These are phyloP conservation scores for Micronycteris hirsuta DNA, from an alignment of 2,113 vertebrate species.

Conservation along the genomic window DNA sequence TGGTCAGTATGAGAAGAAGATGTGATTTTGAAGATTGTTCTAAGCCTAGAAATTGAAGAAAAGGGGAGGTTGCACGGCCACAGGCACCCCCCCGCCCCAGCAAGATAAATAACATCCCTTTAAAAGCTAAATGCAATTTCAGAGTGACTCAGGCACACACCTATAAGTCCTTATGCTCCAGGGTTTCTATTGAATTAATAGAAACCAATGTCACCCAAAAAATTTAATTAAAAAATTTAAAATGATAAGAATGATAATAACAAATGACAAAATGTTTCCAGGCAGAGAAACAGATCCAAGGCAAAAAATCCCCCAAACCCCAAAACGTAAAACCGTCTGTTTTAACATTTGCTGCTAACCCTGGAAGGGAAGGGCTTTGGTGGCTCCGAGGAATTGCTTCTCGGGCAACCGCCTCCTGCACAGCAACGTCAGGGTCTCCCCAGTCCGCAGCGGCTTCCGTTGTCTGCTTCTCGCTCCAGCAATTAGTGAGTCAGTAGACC, in stretches of 20 bases:
- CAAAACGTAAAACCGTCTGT: neutral
- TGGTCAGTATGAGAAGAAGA: neutral
- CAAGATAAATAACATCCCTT: neutral
- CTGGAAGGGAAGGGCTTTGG: neutral
- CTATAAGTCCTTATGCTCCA: neutral
- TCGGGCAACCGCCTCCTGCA: accelerated
- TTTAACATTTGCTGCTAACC: neutral
- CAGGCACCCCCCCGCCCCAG: neutral
- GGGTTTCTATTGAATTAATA: neutral
- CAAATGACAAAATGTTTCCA: neutral
- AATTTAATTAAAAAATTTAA: neutral
- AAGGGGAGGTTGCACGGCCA: neutral
- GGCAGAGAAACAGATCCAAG: neutral
- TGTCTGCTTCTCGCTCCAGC: neutral
- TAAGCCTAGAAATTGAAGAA: slow-evolving; percentile 19
- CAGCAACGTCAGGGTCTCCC: too few relatives aligned
- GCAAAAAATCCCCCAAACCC: neutral
- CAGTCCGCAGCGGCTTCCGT: neutral
- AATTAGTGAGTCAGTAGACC: neutral
- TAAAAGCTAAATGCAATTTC: slow-evolving; percentile 25
- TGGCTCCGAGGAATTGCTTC: neutral
- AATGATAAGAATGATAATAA: neutral
- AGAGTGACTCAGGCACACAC: neutral
- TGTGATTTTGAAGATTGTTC: neutral
- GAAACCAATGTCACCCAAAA: neutral